Evolutionary conservation across 2,797 vertebrate genomes (phyloP).

Genomic region (Brachyalestes nurse): DNA sequence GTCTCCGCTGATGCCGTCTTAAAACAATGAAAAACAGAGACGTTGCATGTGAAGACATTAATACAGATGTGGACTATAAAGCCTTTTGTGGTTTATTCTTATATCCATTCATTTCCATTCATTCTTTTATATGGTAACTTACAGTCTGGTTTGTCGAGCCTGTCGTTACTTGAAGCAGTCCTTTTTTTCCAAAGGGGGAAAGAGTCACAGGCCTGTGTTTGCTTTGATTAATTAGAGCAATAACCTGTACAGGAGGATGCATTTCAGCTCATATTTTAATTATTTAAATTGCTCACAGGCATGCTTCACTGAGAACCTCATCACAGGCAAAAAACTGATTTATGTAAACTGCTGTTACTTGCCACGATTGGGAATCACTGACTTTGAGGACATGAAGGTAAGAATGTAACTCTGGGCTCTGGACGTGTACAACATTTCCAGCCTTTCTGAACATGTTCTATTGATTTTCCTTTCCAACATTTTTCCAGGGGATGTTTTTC

Average conservation of each 20-base stretch:
- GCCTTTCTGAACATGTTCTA: neutral
- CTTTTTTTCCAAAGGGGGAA: neutral
- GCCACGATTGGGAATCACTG: constrained; percentile 86
- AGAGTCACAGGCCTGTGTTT: neutral
- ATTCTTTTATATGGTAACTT: neutral
- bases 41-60: constrained; percentile 3
- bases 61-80: neutral
- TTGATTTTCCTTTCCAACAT: constrained; percentile 5
- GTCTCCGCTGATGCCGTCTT: constrained; percentile 11
- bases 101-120: neutral
- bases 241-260: constrained; percentile 2
- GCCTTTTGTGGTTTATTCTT: neutral
- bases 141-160: neutral
- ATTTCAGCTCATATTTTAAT: constrained; percentile 10
- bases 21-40: constrained; percentile 20
- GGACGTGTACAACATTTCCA: constrained; percentile 6
- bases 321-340: constrained; percentile 89
- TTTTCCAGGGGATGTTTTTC: neutral
- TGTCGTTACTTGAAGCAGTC: neutral
- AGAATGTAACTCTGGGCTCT: constrained; percentile 42
- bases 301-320: constrained; percentile 86
- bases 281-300: constrained; percentile 69
- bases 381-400: constrained; percentile 91
- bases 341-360: constrained; percentile 80
- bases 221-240: neutral